Evolutionary conservation across 1,140 invertebrate species (phyloP), one percentile per base, ranked within the genome.

Genomic region (Bombus superbus): DNA sequence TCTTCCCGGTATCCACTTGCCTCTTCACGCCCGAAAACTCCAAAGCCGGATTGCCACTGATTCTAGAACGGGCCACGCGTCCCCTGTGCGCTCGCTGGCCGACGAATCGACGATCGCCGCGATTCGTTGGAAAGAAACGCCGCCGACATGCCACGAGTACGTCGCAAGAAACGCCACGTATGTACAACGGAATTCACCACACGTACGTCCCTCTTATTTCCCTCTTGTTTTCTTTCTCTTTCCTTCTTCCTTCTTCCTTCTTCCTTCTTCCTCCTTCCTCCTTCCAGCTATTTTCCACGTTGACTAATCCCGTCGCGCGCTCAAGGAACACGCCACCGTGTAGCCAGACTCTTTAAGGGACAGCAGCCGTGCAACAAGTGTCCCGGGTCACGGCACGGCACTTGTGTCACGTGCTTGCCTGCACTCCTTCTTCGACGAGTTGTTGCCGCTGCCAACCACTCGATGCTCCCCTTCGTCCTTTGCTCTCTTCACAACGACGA

Each of bases 361-460:
- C 53, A 86, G 47, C 72, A 76, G 76, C 47, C 72, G 62, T 81
- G 89, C 89, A 90, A 90, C 89, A 90, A 90, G 88, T 90, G 89
- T 90, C 86, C 83, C 68, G 53, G 62, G 77, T 81, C 78, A 85
- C 68, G 85, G 84, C 78, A 85, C 68, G 85, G 84, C 64, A 87
- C 85, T 87, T 85, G 44, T 89, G 85, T 87, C 88, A 82, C 75
- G 88, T 90, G 88, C 76, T 81, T 81, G 62, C 71, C 62, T 85
- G 77, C 57, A 38, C 57, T 78, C 35, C 73, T 75, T 62, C 69
- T 89, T 86, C 84, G 44, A 62, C 84, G 74, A 57, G 76, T 38
- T n/a, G 47, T 18, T 53, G 32, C 47, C 69, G 64, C 53, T n/a
- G 71, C 77, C 76, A 74, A 59, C 35, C 69, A 78, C 78, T 81